Percentiles rank a stretch among this genome's conserved stretches.
phyloP scores from a whole-genome alignment of 1,140 invertebrate species.

The Acromyrmex echinatior region DNA sequence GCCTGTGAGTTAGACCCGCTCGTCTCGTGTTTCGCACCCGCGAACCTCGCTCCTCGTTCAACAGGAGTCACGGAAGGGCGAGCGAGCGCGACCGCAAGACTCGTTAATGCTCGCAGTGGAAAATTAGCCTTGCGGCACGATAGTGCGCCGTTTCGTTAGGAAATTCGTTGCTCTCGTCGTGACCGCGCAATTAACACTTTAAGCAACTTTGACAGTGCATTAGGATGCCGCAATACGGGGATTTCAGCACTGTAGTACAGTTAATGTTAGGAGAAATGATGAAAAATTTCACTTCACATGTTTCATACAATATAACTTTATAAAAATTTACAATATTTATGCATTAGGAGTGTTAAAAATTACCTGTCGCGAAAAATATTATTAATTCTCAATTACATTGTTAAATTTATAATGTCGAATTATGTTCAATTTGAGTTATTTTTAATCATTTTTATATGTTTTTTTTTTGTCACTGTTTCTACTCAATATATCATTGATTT shows the following conservation, averaged over 20 bases:
- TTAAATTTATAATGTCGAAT: not conserved
- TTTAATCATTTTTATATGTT: no score
- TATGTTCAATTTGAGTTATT: no score
- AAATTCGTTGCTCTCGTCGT: slow-evolving; percentile 38
- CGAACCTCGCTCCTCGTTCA: slow-evolving; percentile 13
- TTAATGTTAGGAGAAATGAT: not conserved
- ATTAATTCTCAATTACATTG: not conserved
- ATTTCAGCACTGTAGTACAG: not conserved
- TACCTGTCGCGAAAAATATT: not conserved
- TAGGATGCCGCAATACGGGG: slow-evolving; percentile 12
- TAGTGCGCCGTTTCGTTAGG: slow-evolving; percentile 36
- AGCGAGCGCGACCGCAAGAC: slow-evolving; percentile 51
- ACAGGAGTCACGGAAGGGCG: slow-evolving; percentile 51
- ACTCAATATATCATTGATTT: no score
- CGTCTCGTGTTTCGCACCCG: slow-evolving; percentile 43
- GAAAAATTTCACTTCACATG: not conserved
- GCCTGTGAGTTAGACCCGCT: slow-evolving; percentile 43
- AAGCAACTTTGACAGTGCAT: not conserved
- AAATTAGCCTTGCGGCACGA: slow-evolving; percentile 54
- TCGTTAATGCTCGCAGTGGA: slow-evolving; percentile 50
- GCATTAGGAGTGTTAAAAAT: not conserved
- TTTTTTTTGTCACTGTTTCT: no score
- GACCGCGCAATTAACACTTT: slow-evolving; percentile 35
- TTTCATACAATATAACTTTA: not conserved
- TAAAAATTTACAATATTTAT: not conserved